Evolutionary conservation across 2,113 vertebrate genomes (phyloP).

Genomic region (Aythya baeri): DNA sequence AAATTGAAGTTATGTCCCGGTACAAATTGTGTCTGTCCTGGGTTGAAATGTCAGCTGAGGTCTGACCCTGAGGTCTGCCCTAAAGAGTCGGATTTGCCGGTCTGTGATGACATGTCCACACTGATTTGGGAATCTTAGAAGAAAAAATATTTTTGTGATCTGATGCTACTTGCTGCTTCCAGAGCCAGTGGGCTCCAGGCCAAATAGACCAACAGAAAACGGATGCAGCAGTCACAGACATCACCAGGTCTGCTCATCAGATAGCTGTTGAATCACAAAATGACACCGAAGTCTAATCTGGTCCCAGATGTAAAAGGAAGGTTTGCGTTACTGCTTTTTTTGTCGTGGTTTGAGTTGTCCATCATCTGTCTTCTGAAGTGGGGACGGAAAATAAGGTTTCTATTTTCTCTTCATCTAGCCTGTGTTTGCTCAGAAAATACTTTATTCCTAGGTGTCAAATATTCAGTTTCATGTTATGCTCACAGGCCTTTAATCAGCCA

Average conservation of each 20-base stretch:
- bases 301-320: background rate
- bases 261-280: background rate
- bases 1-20: background rate
- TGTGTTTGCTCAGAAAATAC: slow-evolving; percentile 19
- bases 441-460: slow-evolving; percentile 5
- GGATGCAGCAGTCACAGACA: background rate
- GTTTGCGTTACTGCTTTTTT: background rate
- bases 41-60: slow-evolving; percentile 21
- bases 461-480: background rate
- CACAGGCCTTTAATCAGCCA: background rate
- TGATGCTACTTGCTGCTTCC: background rate
- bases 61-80: slow-evolving; percentile 39
- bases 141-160: background rate
- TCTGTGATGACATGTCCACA: background rate
- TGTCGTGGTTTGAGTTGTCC: background rate
- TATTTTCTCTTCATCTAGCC: background rate
- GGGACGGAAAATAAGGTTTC: background rate
- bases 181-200: background rate
- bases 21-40: slow-evolving; percentile 31
- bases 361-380: background rate
- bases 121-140: background rate
- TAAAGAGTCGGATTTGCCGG: background rate
- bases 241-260: background rate
- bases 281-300: background rate
- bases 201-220: background rate